These are phyloP conservation scores for Salpingus planirostris DNA, from an alignment of 2,888 invertebrate genomes.

Conservation along the genomic window DNA sequence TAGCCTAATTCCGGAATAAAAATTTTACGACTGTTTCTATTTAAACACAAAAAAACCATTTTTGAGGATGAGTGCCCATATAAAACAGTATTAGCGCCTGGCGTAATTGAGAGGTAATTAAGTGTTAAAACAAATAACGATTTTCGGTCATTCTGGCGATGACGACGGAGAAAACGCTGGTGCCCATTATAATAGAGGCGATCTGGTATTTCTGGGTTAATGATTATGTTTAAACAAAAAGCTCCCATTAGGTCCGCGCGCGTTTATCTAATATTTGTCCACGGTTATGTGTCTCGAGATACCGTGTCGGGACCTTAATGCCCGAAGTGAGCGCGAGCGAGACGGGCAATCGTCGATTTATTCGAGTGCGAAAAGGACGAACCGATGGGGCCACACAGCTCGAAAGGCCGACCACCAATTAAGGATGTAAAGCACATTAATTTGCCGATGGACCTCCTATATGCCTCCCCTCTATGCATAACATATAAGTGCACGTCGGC, in stretches of 20 bases:
- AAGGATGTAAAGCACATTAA: conserved; percentile 44
- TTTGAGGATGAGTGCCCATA: no score
- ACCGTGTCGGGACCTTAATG: conserved; percentile 24
- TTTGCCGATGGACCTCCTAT: conserved; percentile 42
- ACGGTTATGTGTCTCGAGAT: conserved; percentile 37
- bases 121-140: no score
- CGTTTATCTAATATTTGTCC: conserved; percentile 43
- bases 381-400: conserved; percentile 41
- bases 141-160: no score
- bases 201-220: conserved; percentile 29
- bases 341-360: conserved; percentile 18
- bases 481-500: no score
- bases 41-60: no score
- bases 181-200: conserved; percentile 1
- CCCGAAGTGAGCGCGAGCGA: conserved; percentile 24
- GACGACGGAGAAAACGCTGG: no score
- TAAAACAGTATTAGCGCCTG: no score
- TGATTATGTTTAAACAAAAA: conserved; percentile 40
- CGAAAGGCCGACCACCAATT: conserved; percentile 38
- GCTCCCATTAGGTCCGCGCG: conserved; percentile 39
- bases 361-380: conserved; percentile 21
- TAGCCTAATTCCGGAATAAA: conserved; percentile 13
- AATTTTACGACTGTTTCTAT: conserved; percentile 8
- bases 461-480: conserved; percentile 7
- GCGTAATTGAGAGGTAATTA: no score